These are phyloP conservation scores for Engystomops pustulosus DNA, from an alignment of 2,113 vertebrate species.

Conservation along the genomic window DNA sequence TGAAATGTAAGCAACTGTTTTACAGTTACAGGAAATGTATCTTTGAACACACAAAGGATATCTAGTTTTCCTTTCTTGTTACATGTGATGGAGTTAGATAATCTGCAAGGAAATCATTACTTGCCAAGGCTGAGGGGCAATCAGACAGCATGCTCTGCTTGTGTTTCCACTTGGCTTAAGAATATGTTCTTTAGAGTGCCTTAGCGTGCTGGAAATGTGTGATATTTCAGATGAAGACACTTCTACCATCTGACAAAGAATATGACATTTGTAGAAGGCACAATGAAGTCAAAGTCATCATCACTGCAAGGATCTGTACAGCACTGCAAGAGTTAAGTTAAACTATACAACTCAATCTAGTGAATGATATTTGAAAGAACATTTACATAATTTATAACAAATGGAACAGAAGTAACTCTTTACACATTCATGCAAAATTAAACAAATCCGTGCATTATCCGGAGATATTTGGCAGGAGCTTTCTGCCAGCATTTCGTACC, in stretches of 20 bases:
- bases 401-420: constrained; percentile 57
- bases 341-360: constrained; percentile 15
- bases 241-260: neutral
- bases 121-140: neutral
- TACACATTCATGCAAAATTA: constrained; percentile 60
- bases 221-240: neutral
- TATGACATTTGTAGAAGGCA: constrained; percentile 18
- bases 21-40: no score
- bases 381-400: constrained; percentile 59
- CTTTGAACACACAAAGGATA: neutral
- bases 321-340: constrained; percentile 26
- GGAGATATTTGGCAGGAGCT: constrained; percentile 52
- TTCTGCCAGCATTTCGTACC: constrained; percentile 53
- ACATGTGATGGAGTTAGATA: neutral
- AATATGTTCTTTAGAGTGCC: neutral
- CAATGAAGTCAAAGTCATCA: constrained; percentile 5
- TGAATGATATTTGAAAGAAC: constrained; percentile 52
- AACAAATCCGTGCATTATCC: constrained; percentile 57
- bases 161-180: neutral
- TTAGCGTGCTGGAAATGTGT: neutral
- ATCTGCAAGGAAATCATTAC: neutral
- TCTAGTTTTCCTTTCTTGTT: neutral
- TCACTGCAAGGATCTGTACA: neutral
- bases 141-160: neutral
- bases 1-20: no score